Evolutionary conservation across 2,113 vertebrate genomes (phyloP), one percentile per base, ranked within the genome.

Genomic region (Charina bottae): DNA sequence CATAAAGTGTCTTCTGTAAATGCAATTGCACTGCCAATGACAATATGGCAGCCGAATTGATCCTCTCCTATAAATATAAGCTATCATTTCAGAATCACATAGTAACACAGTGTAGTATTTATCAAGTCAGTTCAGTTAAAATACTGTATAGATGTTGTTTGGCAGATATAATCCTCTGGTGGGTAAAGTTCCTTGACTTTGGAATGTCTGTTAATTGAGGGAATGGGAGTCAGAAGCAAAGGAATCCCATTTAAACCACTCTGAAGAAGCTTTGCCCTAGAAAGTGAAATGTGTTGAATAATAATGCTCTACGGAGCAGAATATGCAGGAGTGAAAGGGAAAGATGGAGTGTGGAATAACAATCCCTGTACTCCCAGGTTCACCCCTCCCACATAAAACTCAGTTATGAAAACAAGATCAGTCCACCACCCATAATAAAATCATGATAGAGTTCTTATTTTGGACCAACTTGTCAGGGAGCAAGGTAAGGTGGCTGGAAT

Each of bases 31-130:
- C 56, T n/a, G 3, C 85, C 49, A 84, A 19, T 94, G 90, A 28
- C 93, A 42, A 59, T 89, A 55, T n/a, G n/a, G 89, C 21, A 17
- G 56, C 4, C 83, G 59, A 0, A 0, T 1, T 10, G 6, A 3
- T 88, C 89, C 56, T 93, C 72, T 90, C 89, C 53, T 93, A 88
- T 89, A 37, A 89, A 88, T 64, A 7, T 60, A 4, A n/a, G 89
- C 59, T 94, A 58, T 1, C 89, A 53, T 1, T 89, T 92, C 89
- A 91, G 92, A 94, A 89, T 54, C 94, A 92, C 72, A 24, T 21
- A 78, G 17, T 37, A n/a, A 21, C 46, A 53, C 60, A 64, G 17
- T 9, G 54, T 17, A n/a, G 46, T 62, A 78, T 64, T 49, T 26
- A 64, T 53, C 3, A 53, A 54, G 46, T n/a, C 42, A 37, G 23